Evolutionary conservation across 1,140 invertebrate species (phyloP).

Genomic region (Temnothorax nylanderi): DNA sequence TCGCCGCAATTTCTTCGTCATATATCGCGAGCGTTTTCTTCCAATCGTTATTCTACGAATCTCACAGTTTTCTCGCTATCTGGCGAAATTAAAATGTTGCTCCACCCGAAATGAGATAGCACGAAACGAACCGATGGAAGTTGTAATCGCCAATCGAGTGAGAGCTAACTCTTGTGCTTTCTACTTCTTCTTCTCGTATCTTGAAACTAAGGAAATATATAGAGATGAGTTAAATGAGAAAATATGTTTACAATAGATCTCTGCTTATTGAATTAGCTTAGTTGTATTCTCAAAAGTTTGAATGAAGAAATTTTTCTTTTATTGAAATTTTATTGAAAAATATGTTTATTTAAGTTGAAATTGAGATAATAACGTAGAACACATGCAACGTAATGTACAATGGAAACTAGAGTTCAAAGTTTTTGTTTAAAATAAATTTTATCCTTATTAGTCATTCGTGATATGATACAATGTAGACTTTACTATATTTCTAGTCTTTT

Average conservation of each 20-base stretch:
- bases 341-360: neutral
- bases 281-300: neutral
- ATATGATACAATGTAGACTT: neutral
- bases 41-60: conserved; percentile 10
- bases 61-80: neutral
- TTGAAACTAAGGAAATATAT: conserved; percentile 28
- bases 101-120: neutral
- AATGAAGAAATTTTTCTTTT: neutral
- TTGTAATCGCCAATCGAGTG: conserved; percentile 22
- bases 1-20: neutral
- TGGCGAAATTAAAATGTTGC: conserved; percentile 20
- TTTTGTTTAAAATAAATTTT: neutral
- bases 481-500: neutral
- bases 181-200: neutral
- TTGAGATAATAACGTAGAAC: neutral
- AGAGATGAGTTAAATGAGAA: neutral
- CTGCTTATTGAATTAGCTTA: neutral
- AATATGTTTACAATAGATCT: neutral
- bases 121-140: conserved; percentile 46
- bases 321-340: conserved; percentile 4
- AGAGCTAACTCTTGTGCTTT: conserved; percentile 25
- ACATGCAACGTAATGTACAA: neutral
- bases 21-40: neutral
- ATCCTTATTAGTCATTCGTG: neutral
- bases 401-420: neutral